A percentile compares a stretch with the other conserved stretches of the same genome.
phyloP scores from a whole-genome alignment of 1,140 invertebrate genomes.

The Aphelenchoides avenae region DNA sequence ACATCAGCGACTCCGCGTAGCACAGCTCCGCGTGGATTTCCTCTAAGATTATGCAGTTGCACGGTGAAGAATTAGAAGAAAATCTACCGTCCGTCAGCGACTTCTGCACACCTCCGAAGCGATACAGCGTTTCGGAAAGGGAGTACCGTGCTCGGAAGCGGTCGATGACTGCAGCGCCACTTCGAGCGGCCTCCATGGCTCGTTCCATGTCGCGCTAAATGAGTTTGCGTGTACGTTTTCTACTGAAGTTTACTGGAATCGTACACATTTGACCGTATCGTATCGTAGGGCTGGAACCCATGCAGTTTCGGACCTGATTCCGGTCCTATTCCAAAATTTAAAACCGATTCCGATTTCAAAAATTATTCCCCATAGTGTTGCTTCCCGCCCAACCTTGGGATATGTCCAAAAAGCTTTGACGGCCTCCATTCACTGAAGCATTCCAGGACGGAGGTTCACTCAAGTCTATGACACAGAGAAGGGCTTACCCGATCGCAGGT shows the following conservation, averaged over 20 bases:
- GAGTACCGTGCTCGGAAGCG: conserved; percentile 70
- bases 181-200: conserved; percentile 71
- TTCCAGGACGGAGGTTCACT: too few relatives aligned
- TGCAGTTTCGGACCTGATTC: too few relatives aligned
- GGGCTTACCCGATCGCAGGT: conserved; percentile 77
- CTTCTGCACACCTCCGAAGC: conserved; percentile 31
- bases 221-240: conserved; percentile 12
- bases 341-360: neutral
- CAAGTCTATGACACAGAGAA: too few relatives aligned
- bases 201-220: conserved; percentile 69
- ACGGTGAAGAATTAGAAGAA: neutral
- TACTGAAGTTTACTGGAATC: conserved; percentile 20
- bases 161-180: conserved; percentile 73
- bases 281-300: conserved; percentile 3
- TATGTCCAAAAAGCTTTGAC: too few relatives aligned
- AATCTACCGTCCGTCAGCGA: conserved; percentile 33
- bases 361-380: conserved; percentile 11
- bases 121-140: conserved; percentile 72
- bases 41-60: conserved; percentile 63
- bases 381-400: too few relatives aligned
- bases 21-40: conserved; percentile 91
- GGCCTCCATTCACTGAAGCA: too few relatives aligned
- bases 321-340: too few relatives aligned
- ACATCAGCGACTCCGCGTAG: conserved; percentile 81
- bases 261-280: conserved; percentile 11